Evolutionary conservation across 1,140 invertebrate species (phyloP).

Genomic region (Probaryconus sp.): DNA sequence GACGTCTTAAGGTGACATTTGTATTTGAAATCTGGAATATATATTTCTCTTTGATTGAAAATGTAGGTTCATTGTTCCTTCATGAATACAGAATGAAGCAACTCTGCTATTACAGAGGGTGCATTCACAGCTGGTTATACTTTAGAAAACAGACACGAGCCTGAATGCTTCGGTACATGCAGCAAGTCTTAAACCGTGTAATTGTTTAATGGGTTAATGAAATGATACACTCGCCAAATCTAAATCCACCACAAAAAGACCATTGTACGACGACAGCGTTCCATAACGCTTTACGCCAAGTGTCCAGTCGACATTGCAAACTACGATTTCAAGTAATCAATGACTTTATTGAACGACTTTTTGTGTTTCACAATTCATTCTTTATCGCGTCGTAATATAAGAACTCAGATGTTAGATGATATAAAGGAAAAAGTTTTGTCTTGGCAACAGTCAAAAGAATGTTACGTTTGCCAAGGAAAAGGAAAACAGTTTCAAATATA

Average conservation of each 20-base stretch:
- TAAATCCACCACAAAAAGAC: constrained; percentile 68
- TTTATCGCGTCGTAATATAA: background rate
- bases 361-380: constrained; percentile 1
- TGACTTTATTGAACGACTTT: constrained; percentile 19
- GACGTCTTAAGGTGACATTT: too few relatives aligned
- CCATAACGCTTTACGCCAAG: constrained; percentile 49
- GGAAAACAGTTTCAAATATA: too few relatives aligned
- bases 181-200: constrained; percentile 57
- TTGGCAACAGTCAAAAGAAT: too few relatives aligned
- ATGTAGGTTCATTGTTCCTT: constrained; percentile 32
- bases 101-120: constrained; percentile 34
- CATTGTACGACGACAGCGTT: constrained; percentile 64
- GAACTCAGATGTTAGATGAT: too few relatives aligned
- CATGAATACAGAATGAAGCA: constrained; percentile 28
- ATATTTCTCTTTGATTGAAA: constrained; percentile 25
- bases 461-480: too few relatives aligned
- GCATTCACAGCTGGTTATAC: constrained; percentile 66
- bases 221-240: constrained; percentile 72
- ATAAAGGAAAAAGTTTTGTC: too few relatives aligned
- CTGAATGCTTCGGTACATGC: constrained; percentile 49
- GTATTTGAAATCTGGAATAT: constrained; percentile 5
- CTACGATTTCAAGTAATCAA: constrained; percentile 24
- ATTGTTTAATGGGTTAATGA: constrained; percentile 75
- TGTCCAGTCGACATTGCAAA: constrained; percentile 18
- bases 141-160: constrained; percentile 59